These are phyloP conservation scores for Tetragonisca angustula DNA, from an alignment of 2,888 invertebrate genomes.

Conservation along the genomic window DNA sequence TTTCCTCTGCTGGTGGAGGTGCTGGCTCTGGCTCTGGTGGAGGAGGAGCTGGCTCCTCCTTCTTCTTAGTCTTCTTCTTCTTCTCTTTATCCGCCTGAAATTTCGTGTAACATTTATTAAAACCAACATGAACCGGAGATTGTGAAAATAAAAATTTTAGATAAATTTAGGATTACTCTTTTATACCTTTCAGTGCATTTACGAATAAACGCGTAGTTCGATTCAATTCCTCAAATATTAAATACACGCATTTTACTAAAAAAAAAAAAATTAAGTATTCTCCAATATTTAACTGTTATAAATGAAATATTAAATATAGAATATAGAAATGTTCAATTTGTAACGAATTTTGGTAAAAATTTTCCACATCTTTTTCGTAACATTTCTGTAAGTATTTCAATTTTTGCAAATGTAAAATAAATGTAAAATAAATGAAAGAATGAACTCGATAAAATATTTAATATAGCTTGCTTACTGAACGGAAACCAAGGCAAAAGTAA, in stretches of 20 bases:
- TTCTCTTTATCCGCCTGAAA: constrained; percentile 96
- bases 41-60: constrained; percentile 89
- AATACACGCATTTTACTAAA: background rate
- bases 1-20: constrained; percentile 85
- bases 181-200: background rate
- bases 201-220: background rate
- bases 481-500: background rate
- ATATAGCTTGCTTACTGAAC: background rate
- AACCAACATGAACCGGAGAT: background rate
- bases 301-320: background rate
- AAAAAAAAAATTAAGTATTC: background rate
- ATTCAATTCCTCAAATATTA: too few relatives aligned
- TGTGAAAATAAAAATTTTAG: background rate
- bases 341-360: background rate
- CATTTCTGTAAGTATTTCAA: background rate
- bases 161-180: background rate
- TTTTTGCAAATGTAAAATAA: background rate
- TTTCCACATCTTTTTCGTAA: background rate
- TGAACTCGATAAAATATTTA: background rate
- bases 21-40: constrained; percentile 89
- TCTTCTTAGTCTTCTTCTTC: constrained; percentile 89
- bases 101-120: background rate
- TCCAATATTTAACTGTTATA: background rate
- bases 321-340: background rate
- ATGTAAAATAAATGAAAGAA: background rate